phyloP scores from a whole-genome alignment of 2,797 vertebrate genomes.

The Danio albolineatus region DNA sequence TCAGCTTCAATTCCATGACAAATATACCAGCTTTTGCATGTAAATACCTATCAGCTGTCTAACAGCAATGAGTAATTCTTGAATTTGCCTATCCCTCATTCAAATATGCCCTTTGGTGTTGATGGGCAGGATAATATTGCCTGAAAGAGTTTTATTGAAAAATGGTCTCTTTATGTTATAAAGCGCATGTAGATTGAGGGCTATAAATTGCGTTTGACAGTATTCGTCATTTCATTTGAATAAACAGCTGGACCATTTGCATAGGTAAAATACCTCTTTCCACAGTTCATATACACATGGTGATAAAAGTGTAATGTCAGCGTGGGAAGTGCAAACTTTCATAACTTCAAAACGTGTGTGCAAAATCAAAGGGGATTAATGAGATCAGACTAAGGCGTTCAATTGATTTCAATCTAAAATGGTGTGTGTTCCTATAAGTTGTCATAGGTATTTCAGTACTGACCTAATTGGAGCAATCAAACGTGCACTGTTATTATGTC shows the following conservation, averaged over 20 bases:
- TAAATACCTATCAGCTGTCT: neutral
- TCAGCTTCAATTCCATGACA: neutral
- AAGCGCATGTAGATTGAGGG: slow-evolving; percentile 16
- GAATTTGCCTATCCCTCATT: slow-evolving; percentile 25
- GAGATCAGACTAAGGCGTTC: slow-evolving; percentile 7
- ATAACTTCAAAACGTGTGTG: neutral
- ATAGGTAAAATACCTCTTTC: slow-evolving; percentile 35
- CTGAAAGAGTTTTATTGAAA: neutral
- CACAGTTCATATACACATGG: neutral
- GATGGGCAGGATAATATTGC: neutral
- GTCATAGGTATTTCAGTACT: slow-evolving; percentile 45
- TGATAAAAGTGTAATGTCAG: slow-evolving; percentile 5
- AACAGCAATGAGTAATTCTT: neutral
- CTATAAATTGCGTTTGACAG: slow-evolving; percentile 16
- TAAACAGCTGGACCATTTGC: slow-evolving; percentile 37
- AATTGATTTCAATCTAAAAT: neutral
- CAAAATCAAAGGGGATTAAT: neutral
- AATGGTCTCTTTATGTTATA: neutral
- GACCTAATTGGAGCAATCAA: slow-evolving; percentile 49
- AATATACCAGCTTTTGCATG: neutral
- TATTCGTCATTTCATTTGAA: slow-evolving; percentile 52
- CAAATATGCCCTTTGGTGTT: slow-evolving; percentile 19
- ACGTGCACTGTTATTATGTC: slow-evolving; percentile 51
- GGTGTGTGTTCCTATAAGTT: slow-evolving; percentile 6
- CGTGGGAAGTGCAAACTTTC: neutral